Conservation (phyloP, 2,888 invertebrate species). For the Tachystola acroxantha region DNA sequence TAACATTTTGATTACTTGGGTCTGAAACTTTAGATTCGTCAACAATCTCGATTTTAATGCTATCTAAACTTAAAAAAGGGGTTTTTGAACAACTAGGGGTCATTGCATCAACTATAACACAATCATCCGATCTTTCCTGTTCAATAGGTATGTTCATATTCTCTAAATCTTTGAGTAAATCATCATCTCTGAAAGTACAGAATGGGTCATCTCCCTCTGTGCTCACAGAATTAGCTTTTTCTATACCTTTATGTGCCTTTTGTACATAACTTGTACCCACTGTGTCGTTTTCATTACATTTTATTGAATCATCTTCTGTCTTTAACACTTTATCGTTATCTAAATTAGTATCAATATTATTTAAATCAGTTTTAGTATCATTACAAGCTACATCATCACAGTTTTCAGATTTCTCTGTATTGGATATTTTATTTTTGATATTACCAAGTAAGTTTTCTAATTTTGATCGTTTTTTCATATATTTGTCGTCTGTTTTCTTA, state of each 20-base stretch:
- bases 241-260: neutral
- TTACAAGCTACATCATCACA: neutral
- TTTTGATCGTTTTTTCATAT: conserved; percentile 43
- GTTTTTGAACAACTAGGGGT: neutral
- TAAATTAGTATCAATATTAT: neutral
- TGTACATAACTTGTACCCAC: neutral
- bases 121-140: neutral
- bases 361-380: neutral
- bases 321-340: neutral
- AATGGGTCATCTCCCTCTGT: conserved; percentile 30
- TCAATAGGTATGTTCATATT: conserved; percentile 46
- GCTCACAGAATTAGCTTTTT: conserved; percentile 21
- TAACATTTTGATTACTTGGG: too few species aligned
- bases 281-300: neutral
- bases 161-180: conserved; percentile 38
- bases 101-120: neutral
- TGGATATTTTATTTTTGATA: conserved; percentile 16
- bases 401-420: neutral
- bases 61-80: neutral
- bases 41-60: neutral
- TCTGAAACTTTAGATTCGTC: too few species aligned
- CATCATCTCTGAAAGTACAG: conserved; percentile 35
- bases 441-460: conserved; percentile 35
- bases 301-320: neutral
- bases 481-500: conserved; percentile 26